Conservation (phyloP, 2,113 vertebrate species). For the Brachyistius frenatus region DNA sequence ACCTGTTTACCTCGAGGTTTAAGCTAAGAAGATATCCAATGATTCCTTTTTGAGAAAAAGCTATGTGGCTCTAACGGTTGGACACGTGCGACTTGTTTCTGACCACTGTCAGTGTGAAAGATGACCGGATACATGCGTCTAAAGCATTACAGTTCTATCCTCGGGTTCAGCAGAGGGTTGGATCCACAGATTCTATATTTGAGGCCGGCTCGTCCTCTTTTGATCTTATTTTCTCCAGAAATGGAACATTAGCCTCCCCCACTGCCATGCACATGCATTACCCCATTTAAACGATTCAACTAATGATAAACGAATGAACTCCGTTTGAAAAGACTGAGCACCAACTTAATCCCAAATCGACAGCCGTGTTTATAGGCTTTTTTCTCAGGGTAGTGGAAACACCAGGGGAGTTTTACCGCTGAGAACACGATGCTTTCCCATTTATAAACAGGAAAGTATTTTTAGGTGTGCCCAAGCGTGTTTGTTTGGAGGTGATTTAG, state of each 20-base stretch:
- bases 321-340: constrained; percentile 30
- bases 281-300: constrained; percentile 22
- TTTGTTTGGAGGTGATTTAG: constrained; percentile 72
- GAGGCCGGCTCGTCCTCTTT: constrained; percentile 43
- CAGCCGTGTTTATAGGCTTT: constrained; percentile 53
- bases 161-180: constrained; percentile 22
- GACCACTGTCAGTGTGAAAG: constrained; percentile 4
- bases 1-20: constrained; percentile 14
- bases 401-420: constrained; percentile 43
- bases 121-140: constrained; percentile 15
- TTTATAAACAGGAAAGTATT: constrained; percentile 67
- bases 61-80: not conserved
- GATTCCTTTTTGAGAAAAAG: not conserved
- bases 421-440: constrained; percentile 55
- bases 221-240: constrained; percentile 53
- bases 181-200: constrained; percentile 31
- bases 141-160: constrained; percentile 45
- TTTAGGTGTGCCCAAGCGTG: constrained; percentile 56
- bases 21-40: constrained; percentile 5
- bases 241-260: constrained; percentile 5
- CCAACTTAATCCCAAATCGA: constrained; percentile 44
- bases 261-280: not conserved
- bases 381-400: constrained; percentile 51
- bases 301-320: constrained; percentile 46
- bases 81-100: not conserved